These are phyloP conservation scores for Psix sp. DNA, from an alignment of 1,140 invertebrate genomes.

Conservation along the genomic window DNA sequence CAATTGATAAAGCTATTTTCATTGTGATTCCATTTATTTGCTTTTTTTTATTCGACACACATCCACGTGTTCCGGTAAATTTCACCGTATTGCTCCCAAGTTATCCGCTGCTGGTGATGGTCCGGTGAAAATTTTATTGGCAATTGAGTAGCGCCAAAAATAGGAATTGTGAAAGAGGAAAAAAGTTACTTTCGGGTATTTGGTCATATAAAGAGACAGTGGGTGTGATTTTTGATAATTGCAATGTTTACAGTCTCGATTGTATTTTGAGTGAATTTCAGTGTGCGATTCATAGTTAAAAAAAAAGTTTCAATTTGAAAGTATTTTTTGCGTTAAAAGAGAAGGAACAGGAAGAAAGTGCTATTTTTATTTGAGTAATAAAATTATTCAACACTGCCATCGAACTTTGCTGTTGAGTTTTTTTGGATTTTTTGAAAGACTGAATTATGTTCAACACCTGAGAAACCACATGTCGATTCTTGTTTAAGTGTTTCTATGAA, in stretches of 20 bases:
- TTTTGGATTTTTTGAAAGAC: slow-evolving; percentile 15
- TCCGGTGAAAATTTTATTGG: slow-evolving; percentile 11
- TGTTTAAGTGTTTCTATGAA: no score
- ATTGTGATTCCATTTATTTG: no score
- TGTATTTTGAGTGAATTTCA: no score
- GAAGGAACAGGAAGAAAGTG: slow-evolving; percentile 44
- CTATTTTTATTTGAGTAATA: slow-evolving; percentile 50
- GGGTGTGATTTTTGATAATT: no score
- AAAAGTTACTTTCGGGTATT: background rate
- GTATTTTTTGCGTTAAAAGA: slow-evolving; percentile 7
- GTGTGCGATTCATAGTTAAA: no score
- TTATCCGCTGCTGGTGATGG: background rate
- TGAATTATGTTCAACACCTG: slow-evolving; percentile 44
- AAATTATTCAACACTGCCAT: slow-evolving; percentile 49
- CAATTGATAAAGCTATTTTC: background rate
- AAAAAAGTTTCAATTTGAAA: background rate
- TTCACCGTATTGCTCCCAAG: background rate
- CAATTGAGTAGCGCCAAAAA: slow-evolving; percentile 6
- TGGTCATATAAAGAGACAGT: no score
- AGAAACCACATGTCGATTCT: slow-evolving; percentile 5
- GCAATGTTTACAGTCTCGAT: no score
- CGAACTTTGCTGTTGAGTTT: slow-evolving; percentile 36
- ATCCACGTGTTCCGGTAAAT: no score
- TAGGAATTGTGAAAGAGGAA: background rate
- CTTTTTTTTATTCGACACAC: no score